Percentiles rank a stretch among this genome's conserved stretches.
Conservation (phyloP, 2,797 vertebrate genomes). For the Eleutherodactylus coqui region DNA sequence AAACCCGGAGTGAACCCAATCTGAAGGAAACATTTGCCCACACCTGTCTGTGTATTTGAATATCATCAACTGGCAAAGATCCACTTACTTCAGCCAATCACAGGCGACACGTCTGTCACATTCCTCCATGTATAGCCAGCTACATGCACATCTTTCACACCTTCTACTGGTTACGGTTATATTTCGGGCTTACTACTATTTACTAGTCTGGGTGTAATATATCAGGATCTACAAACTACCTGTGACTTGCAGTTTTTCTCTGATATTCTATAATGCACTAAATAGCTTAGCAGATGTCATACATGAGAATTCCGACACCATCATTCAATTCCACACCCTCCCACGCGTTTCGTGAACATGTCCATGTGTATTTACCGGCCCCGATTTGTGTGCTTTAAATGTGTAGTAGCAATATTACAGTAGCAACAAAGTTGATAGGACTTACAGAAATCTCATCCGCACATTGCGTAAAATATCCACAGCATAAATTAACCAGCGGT, state of each 20-base stretch:
- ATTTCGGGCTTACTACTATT: background rate
- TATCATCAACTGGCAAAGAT: background rate
- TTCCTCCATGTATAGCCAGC: background rate
- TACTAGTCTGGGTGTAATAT: background rate
- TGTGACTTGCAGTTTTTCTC: background rate
- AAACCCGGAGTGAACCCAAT: background rate
- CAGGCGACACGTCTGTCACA: background rate
- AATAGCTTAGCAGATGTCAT: background rate
- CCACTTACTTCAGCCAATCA: background rate
- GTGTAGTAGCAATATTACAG: too few species aligned
- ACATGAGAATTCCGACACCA: background rate
- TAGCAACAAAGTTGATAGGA: too few species aligned
- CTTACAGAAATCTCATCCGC: too few species aligned
- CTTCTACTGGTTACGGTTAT: background rate
- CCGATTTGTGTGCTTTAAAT: too few species aligned
- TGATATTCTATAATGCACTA: background rate
- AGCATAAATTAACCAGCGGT: too few species aligned
- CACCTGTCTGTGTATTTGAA: constrained; percentile 8
- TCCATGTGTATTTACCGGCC: too few species aligned
- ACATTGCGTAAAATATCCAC: too few species aligned
- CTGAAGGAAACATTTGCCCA: background rate
- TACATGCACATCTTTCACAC: background rate
- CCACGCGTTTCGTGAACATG: background rate
- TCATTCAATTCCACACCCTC: background rate
- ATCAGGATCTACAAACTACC: background rate